A percentile compares a stretch with the other conserved stretches of the same genome.
Evolutionary conservation across 2,888 invertebrate species (phyloP).

Genomic region (Heteropelma amictum): DNA sequence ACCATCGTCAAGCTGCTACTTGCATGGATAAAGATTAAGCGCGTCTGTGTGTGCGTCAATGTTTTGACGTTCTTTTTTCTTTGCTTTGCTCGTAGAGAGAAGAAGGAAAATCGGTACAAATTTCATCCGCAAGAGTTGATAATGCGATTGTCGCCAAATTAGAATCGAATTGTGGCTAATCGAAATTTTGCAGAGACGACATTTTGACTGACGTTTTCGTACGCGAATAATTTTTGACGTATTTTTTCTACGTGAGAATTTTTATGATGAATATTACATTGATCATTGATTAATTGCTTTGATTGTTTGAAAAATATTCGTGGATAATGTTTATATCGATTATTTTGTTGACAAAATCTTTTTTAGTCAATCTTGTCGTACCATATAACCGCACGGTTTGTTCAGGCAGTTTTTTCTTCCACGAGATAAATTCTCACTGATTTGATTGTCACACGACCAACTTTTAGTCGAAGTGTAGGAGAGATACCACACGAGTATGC

Average conservation of each 20-base stretch:
- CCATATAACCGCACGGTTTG: background rate
- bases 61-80: background rate
- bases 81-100: background rate
- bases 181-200: background rate
- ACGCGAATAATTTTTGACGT: no score
- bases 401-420: background rate
- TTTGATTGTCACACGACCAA: constrained; percentile 40
- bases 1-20: background rate
- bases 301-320: constrained; percentile 19
- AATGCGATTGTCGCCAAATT: no score
- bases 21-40: constrained; percentile 37
- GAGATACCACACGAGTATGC: background rate
- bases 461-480: background rate
- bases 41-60: background rate
- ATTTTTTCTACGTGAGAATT: no score
- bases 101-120: no score
- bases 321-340: background rate
- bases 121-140: no score
- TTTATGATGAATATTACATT: no score
- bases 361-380: background rate
- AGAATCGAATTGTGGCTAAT: no score
- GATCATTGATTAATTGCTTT: no score
- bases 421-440: constrained; percentile 22
- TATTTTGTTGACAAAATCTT: no score
- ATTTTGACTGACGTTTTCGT: no score